Evolutionary conservation across 2,888 invertebrate species (phyloP).

Genomic region (Microchrysa polita): DNA sequence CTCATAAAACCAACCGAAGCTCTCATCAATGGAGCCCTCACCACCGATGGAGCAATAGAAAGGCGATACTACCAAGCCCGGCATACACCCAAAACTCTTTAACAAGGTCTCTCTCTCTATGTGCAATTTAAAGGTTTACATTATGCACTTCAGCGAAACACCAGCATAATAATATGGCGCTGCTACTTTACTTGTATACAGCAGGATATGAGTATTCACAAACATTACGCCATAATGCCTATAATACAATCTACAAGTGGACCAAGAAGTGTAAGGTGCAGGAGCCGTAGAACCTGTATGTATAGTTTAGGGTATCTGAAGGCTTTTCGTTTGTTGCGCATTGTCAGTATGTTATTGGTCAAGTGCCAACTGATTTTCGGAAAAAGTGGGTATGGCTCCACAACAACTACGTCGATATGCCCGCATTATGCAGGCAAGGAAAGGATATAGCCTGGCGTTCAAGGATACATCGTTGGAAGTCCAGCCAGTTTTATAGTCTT

Average conservation of each 20-base stretch:
- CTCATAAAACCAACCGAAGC: slow-evolving; percentile 11
- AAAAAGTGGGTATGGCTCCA: slow-evolving; percentile 23
- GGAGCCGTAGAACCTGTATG: background rate
- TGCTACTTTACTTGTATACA: no score
- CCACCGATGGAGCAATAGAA: background rate
- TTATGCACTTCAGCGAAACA: background rate
- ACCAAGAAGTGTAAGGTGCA: background rate
- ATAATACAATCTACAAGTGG: background rate
- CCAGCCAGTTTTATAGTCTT: no score
- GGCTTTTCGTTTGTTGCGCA: slow-evolving; percentile 40
- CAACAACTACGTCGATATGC: slow-evolving; percentile 13
- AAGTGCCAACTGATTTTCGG: slow-evolving; percentile 26
- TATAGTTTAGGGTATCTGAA: slow-evolving; percentile 3
- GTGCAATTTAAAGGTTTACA: slow-evolving; percentile 6
- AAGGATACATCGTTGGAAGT: background rate
- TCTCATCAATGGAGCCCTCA: slow-evolving; percentile 21
- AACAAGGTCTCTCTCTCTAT: slow-evolving; percentile 5
- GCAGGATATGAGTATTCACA: no score
- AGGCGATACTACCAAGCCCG: background rate
- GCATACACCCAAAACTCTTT: background rate
- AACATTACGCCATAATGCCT: no score
- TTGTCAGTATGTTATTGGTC: slow-evolving; percentile 29
- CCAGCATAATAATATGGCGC: no score
- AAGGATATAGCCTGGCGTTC: background rate
- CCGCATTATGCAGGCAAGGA: slow-evolving; percentile 6